Conservation (phyloP, 2,113 vertebrate genomes). For the human region GRCh38 chr4:46374001-46374500, state of each 20-base stretch:
- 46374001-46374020: conserved; percentile 54
- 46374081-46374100: conserved; percentile 41
- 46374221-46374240: conserved; percentile 34
- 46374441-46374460: background rate
- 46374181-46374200: background rate
- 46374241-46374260: background rate
- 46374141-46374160: conserved; percentile 3
- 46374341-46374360: background rate
- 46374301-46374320: background rate
- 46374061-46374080: conserved; percentile 5
- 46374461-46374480: conserved; percentile 8
- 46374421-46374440: background rate
- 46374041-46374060: background rate
- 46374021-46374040: conserved; percentile 30
- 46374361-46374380: background rate
- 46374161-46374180: background rate
- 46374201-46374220: background rate
- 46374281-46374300: background rate
- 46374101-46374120: background rate
- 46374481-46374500: background rate
- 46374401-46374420: conserved; percentile 9
- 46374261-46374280: background rate
- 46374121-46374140: conserved; percentile 44
- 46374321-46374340: background rate
- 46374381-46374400: background rate